Evolutionary conservation across 23 tunicate genomes (phyloP).

Genomic region (Styela clava): DNA sequence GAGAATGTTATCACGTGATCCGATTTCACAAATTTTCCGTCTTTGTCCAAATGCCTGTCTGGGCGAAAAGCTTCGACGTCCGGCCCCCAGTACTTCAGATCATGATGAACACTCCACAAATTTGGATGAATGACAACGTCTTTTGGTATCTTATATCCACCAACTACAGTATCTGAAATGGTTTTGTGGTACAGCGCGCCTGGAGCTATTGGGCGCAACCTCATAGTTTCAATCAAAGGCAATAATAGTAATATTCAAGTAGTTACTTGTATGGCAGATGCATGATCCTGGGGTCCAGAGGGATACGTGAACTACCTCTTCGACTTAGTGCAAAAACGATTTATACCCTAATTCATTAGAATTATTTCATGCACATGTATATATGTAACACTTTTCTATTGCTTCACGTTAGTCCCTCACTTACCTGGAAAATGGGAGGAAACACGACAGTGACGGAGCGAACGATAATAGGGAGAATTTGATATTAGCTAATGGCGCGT

Average conservation of each 20-base stretch:
- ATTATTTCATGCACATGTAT: too few species aligned
- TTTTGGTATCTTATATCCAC: constrained; percentile 51
- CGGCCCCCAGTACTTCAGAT: constrained; percentile 43
- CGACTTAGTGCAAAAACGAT: too few species aligned
- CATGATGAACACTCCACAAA: constrained; percentile 43
- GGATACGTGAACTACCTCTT: too few species aligned
- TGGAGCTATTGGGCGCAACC: constrained; percentile 51
- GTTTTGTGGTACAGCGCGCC: constrained; percentile 30
- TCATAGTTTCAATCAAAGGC: too few species aligned
- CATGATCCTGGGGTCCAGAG: too few species aligned
- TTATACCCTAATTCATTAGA: too few species aligned
- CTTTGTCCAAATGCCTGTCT: constrained; percentile 40
- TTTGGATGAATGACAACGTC: constrained; percentile 35
- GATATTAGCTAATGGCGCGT: neutral
- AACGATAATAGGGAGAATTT: neutral
- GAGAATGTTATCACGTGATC: constrained; percentile 34
- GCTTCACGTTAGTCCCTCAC: neutral
- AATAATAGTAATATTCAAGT: too few species aligned
- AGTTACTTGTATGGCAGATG: too few species aligned
- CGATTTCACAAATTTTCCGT: constrained; percentile 58
- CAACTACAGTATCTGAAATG: constrained; percentile 10
- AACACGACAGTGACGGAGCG: neutral
- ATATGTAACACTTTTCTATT: too few species aligned
- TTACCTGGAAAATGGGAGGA: constrained; percentile 10
- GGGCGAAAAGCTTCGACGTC: constrained; percentile 56